Evolutionary conservation across 2,113 vertebrate genomes (phyloP), one percentile per base, ranked within the genome.

Genomic region (Mastomys coucha): DNA sequence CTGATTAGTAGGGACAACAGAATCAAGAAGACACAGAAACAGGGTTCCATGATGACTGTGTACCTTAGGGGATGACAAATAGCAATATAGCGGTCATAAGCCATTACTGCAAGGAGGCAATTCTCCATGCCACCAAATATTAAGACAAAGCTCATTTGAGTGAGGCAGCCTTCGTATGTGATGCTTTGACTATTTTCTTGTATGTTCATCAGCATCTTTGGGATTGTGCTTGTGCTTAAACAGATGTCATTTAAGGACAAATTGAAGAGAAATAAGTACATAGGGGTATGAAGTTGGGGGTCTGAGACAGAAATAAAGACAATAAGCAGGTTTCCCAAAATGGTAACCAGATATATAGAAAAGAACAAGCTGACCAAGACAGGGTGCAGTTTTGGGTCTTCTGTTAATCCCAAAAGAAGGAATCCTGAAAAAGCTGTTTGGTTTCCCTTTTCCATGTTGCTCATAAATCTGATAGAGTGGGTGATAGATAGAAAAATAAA

Each of bases 61-160:
- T 84, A 60, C 56, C 56, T 60, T 58, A 84, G 36, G 5, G 81
- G 81, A 1, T 84, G 81, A 42, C 81, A 84, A 84, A 84, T 84
- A 63, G 81, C 81, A 0, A 63, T 28, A 28, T 84, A 84, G 1
- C 36, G 56, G n/a, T 84, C 81, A 84, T 39, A 84, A 39, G 81
- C 81, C 81, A 84, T 84, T 28, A 84, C 81, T 84, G 56, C 81
- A 84, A 84, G 81, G 9, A 82, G 80, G 60, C 81, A 84, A 56
- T 84, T 84, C 39, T 84, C 81, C n/a, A 60, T 60, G 24, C 56
- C 81, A 39, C 81, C n/a, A 84, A 84, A 63, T 42, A 84, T 84
- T 63, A 84, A 84, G 33, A 84, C 81, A 42, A 39, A 63, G 56
- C 12, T 84, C 53, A 84, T 84, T n/a, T 84, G 81, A 39, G 81